Evolutionary conservation across 2,113 vertebrate genomes (phyloP).

Genomic region (Pollachius pollachius): DNA sequence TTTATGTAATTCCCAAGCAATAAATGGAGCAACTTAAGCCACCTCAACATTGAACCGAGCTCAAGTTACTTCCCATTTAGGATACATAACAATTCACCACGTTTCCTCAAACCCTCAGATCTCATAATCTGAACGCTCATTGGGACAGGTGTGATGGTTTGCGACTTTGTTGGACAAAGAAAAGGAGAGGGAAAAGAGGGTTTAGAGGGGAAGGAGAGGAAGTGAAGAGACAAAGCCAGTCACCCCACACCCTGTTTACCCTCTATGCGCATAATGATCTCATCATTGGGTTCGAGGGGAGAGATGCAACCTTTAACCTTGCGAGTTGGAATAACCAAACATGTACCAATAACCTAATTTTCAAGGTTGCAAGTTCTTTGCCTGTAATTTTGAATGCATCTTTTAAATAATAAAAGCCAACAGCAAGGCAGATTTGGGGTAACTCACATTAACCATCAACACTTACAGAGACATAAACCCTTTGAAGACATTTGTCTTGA

Average conservation of each 20-base stretch:
- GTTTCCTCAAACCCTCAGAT: constrained; percentile 58
- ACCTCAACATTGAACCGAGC: too few relatives aligned
- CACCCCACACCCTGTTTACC: constrained; percentile 30
- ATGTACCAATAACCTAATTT: too few relatives aligned
- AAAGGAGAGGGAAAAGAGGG: neutral
- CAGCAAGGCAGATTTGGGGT: too few relatives aligned
- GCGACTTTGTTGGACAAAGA: constrained; percentile 32
- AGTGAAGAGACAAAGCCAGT: constrained; percentile 32
- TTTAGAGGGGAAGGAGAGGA: neutral
- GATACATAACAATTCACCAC: too few relatives aligned
- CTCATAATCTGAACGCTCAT: constrained; percentile 71
- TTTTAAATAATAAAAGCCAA: too few relatives aligned
- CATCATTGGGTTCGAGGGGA: constrained; percentile 51
- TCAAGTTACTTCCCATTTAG: too few relatives aligned
- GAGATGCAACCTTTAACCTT: neutral
- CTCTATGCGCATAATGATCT: constrained; percentile 65
- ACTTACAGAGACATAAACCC: too few relatives aligned
- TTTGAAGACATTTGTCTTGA: too few relatives aligned
- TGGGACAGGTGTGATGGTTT: constrained; percentile 42
- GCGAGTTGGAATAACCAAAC: too few relatives aligned
- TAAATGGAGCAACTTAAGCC: neutral
- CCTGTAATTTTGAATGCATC: too few relatives aligned
- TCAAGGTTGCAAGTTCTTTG: too few relatives aligned
- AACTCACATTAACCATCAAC: too few relatives aligned
- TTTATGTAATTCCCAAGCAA: constrained; percentile 33